Evolutionary conservation across 2,797 vertebrate genomes (phyloP).

Genomic region (Esox lucius): DNA sequence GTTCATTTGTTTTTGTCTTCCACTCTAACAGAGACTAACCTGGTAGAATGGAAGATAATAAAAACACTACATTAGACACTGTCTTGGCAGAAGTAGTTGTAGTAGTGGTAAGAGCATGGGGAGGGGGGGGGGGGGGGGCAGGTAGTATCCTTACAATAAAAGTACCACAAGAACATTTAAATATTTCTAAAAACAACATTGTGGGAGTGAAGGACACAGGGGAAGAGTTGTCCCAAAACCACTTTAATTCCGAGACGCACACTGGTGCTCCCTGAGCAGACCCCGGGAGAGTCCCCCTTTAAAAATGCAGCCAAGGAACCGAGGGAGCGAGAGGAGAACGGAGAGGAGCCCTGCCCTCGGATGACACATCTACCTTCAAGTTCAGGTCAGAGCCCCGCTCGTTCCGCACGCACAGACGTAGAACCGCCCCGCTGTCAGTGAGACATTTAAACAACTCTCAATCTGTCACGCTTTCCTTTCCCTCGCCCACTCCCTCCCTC

Average conservation of each 20-base stretch:
- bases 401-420: conserved; percentile 7
- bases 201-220: neutral
- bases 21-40: too few relatives aligned
- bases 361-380: conserved; percentile 36
- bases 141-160: neutral
- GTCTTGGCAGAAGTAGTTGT: neutral
- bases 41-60: neutral
- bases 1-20: too few relatives aligned
- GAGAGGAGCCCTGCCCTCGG: conserved; percentile 22
- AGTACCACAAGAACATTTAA: neutral
- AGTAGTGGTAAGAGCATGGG: neutral
- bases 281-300: conserved; percentile 31
- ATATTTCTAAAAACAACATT: neutral
- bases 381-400: conserved; percentile 11
- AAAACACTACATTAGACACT: neutral
- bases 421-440: conserved; percentile 29
- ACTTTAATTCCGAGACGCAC: conserved; percentile 16
- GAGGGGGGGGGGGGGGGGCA: too few relatives aligned
- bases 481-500: neutral
- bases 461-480: conserved; percentile 18
- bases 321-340: conserved; percentile 16
- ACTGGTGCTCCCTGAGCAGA: conserved; percentile 24
- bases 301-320: conserved; percentile 43
- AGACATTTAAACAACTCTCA: conserved; percentile 12
- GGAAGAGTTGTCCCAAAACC: conserved; percentile 27